phyloP scores from a whole-genome alignment of 2,113 vertebrate genomes.

The Octodon degus region DNA sequence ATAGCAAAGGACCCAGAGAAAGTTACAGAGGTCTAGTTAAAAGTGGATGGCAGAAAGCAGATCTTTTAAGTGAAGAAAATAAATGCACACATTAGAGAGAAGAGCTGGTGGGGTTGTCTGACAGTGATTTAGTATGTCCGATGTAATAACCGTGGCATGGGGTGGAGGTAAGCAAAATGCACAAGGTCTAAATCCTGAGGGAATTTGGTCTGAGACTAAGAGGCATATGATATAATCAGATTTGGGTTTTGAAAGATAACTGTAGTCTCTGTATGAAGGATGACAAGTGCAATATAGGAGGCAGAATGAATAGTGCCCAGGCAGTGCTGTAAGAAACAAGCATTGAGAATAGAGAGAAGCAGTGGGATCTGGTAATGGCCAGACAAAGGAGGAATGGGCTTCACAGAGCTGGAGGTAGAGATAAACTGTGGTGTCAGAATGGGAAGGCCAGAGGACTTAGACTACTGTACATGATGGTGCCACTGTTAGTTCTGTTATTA shows the following conservation, averaged over 20 bases:
- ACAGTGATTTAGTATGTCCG: background rate
- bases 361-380: no score
- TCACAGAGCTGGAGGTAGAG: background rate
- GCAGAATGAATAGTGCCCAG: background rate
- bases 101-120: background rate
- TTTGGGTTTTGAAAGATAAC: background rate
- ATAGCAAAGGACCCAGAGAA: background rate
- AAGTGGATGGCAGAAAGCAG: background rate
- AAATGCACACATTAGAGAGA: background rate
- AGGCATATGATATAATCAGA: background rate
- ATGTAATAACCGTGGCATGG: background rate
- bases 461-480: background rate
- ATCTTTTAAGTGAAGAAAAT: background rate
- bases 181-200: background rate
- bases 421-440: background rate
- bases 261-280: background rate
- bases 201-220: background rate
- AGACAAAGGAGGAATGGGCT: background rate
- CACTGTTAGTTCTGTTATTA: background rate
- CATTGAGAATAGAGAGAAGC: background rate
- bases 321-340: background rate
- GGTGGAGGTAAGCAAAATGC: background rate
- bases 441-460: background rate
- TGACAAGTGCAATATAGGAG: background rate
- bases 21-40: background rate